Base-by-base conservation (phyloP, 2,113 vertebrate species). In the Egretta garzetta region DNA sequence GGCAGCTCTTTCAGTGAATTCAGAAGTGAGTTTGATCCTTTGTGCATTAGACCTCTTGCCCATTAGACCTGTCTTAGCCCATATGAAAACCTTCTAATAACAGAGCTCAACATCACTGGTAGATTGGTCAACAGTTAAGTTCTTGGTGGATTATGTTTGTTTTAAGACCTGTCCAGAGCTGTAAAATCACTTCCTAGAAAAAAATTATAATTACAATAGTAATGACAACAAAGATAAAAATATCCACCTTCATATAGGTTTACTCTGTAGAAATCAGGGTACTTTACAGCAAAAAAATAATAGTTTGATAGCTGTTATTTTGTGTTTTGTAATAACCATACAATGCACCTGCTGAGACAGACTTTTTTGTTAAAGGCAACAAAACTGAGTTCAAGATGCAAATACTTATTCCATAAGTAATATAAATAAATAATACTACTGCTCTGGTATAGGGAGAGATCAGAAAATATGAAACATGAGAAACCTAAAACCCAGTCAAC, bases 371-470 rank as follows among this genome's bases (percentile, higher is more conserved):
- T 91, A 84, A 74, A 80, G 49, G 30, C 77, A 81, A 64, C 20
- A 82, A 52, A 94, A 88, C 17, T 84, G 49, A 93, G 93, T 80
- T 88, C 49, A 67, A 71, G 73, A 89, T 90, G 47, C 15, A 92
- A 77, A 49, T 76, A 82, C 77, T 93, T 81, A 85, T 94, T 91
- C 53, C 37, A 80, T 80, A 68, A 88, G 80, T 39, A 70, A 70
- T 33, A 80, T 67, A 35, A 62, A 80, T 50, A 84, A 87, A 71
- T 70, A 84, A 81, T 73, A 32, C 9, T 68, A 64, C 24, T 75
- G 47, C 43, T 90, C 53, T 76, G 16, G 60, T 35, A 16, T n/a
- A 88, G 19, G 53, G 19, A 88, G 62, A 87, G 22, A 91, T 58
- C 80, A 96, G 83, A 95, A 91, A 85, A 74, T 30, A 70, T 18